phyloP scores from a whole-genome alignment of 1,140 invertebrate species.

The Drosophila quadrilineata region DNA sequence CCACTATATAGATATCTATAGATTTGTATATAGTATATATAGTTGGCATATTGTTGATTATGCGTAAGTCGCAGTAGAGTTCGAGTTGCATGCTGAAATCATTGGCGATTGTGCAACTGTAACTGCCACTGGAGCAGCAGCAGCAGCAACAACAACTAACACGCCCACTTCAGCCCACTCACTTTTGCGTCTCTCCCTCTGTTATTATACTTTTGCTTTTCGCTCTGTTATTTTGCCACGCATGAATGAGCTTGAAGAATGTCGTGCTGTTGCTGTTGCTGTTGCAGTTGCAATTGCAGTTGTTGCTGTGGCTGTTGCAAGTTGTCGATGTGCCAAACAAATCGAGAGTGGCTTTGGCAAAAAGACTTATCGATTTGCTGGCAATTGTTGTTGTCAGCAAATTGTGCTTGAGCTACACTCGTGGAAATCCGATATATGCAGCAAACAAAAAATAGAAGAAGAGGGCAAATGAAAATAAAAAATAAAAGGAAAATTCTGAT shows the following conservation, averaged over 20 bases:
- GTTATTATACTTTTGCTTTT: conserved; percentile 30
- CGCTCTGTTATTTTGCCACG: too few relatives aligned
- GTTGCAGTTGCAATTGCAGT: too few relatives aligned
- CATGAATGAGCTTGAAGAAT: conserved; percentile 61
- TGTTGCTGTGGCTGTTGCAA: too few relatives aligned
- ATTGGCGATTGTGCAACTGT: conserved; percentile 62
- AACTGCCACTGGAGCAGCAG: conserved; percentile 24
- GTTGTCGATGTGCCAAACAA: conserved; percentile 29
- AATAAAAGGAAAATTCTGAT: too few relatives aligned
- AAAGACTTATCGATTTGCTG: conserved; percentile 46
- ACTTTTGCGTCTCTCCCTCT: conserved; percentile 1
- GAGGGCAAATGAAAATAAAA: too few relatives aligned
- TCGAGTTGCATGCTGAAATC: conserved; percentile 57
- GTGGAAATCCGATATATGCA: too few relatives aligned
- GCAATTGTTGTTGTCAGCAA: conserved; percentile 33
- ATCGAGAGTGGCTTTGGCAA: conserved; percentile 41
- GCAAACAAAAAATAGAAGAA: too few relatives aligned
- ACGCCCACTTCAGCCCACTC: conserved; percentile 67
- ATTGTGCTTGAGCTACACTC: conserved; percentile 49
- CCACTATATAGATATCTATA: conserved; percentile 11
- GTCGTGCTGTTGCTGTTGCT: conserved; percentile 19
- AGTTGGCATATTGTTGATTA: background rate
- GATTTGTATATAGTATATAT: background rate
- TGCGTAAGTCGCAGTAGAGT: conserved; percentile 9
- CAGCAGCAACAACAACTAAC: conserved; percentile 62